These are phyloP conservation scores for Vollenhovia emeryi DNA, from an alignment of 1,140 invertebrate genomes.

Conservation along the genomic window DNA sequence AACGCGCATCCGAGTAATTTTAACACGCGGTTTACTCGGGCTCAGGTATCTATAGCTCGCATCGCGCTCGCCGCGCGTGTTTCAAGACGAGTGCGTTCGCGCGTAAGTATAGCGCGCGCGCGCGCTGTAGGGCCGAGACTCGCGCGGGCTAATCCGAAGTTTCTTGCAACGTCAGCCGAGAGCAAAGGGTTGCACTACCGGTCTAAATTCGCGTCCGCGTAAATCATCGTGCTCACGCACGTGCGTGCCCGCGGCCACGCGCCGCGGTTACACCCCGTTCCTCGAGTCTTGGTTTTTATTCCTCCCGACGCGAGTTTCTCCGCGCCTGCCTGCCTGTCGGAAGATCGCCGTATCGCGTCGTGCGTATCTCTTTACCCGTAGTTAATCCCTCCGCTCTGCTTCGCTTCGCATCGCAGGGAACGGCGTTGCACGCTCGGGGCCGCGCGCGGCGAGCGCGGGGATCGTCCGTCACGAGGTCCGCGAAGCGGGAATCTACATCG, in stretches of 20 bases:
- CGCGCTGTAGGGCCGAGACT: neutral
- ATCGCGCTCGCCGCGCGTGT: neutral
- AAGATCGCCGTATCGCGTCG: constrained; percentile 9
- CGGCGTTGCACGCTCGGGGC: constrained; percentile 2
- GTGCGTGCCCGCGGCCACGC: constrained; percentile 58
- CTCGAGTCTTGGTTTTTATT: neutral
- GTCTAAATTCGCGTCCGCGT: constrained; percentile 68
- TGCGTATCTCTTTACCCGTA: neutral
- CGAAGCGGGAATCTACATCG: neutral
- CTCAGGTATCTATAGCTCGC: constrained; percentile 1
- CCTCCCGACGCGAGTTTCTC: neutral
- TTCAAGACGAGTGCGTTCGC: neutral
- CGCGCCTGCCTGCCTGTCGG: neutral
- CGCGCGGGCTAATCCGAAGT: constrained; percentile 36
- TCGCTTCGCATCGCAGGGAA: constrained; percentile 1
- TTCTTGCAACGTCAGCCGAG: neutral
- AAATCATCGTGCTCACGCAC: constrained; percentile 67
- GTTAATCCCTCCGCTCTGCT: constrained; percentile 23
- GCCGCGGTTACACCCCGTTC: neutral
- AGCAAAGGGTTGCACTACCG: constrained; percentile 32
- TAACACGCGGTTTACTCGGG: neutral
- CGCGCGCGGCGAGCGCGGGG: neutral
- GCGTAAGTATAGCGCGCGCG: constrained; percentile 24
- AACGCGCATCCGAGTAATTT: constrained; percentile 31
- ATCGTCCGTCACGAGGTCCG: neutral